Conservation (phyloP, 2,113 vertebrate genomes). For the Lepisosteus osseus region DNA sequence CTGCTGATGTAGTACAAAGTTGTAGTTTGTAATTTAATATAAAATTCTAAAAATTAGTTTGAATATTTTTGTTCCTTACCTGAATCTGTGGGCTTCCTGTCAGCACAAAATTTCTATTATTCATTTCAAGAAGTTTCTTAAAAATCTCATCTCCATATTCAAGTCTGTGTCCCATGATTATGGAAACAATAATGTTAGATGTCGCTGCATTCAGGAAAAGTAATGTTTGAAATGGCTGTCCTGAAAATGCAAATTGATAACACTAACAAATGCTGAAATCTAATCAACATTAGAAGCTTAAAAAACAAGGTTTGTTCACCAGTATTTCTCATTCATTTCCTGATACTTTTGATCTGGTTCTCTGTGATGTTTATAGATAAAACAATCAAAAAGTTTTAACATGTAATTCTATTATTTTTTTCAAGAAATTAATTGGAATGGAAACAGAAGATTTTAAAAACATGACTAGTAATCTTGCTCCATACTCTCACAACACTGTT, state of each 20-base stretch:
- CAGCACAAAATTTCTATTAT: background rate
- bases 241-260: background rate
- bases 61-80: background rate
- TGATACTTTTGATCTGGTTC: too few relatives aligned
- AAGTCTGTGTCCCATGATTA: background rate
- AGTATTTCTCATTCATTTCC: too few relatives aligned
- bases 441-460: too few relatives aligned
- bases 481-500: too few relatives aligned
- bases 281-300: too few relatives aligned
- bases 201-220: background rate
- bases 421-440: too few relatives aligned
- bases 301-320: too few relatives aligned
- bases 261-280: too few relatives aligned
- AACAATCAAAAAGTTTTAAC: too few relatives aligned
- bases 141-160: constrained; percentile 3
- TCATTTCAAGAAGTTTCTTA: background rate
- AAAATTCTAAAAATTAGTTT: background rate
- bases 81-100: background rate
- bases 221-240: background rate
- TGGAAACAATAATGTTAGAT: constrained; percentile 4
- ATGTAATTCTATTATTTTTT: too few relatives aligned
- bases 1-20: background rate
- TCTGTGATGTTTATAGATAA: too few relatives aligned
- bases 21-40: background rate
- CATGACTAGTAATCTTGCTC: too few relatives aligned